A percentile compares a stretch with the other conserved stretches of the same genome.
These are phyloP conservation scores for Epicampocera succincta DNA, from an alignment of 2,888 invertebrate genomes.

Conservation along the genomic window DNA sequence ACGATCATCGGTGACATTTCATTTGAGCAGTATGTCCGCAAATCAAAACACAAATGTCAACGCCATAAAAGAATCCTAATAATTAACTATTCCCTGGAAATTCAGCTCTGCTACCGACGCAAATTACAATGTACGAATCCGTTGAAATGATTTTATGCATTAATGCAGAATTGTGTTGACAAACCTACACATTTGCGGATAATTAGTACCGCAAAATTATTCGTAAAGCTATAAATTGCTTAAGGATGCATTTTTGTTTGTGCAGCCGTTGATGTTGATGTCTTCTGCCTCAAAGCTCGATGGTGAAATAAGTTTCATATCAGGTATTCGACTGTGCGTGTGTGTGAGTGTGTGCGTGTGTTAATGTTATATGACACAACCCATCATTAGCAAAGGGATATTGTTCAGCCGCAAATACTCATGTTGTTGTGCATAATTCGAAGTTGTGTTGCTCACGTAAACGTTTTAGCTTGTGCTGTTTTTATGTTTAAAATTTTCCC, in stretches of 20 bases:
- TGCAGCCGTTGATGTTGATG: constrained; percentile 9
- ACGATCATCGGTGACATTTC: background rate
- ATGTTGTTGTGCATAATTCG: too few species aligned
- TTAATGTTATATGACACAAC: too few species aligned
- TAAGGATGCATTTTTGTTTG: constrained; percentile 28
- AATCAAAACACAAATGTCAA: too few species aligned
- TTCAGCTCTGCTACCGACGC: constrained; percentile 7
- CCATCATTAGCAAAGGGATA: too few species aligned
- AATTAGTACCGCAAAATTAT: constrained; percentile 62
- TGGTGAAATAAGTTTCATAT: too few species aligned
- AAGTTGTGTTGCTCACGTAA: too few species aligned
- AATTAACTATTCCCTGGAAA: background rate
- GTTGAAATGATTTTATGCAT: constrained; percentile 2
- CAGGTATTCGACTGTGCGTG: too few species aligned
- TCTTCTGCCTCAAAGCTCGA: too few species aligned
- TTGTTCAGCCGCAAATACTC: too few species aligned
- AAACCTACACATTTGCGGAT: constrained; percentile 58
- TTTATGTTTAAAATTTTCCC: too few species aligned
- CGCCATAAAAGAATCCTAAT: background rate
- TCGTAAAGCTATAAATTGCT: constrained; percentile 42
- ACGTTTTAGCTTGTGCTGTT: too few species aligned
- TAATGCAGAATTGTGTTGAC: constrained; percentile 17
- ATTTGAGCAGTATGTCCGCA: background rate
- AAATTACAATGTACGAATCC: background rate
- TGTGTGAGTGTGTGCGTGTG: too few species aligned